Conservation (phyloP, 2,888 invertebrate species). For the Heliconius sara region DNA sequence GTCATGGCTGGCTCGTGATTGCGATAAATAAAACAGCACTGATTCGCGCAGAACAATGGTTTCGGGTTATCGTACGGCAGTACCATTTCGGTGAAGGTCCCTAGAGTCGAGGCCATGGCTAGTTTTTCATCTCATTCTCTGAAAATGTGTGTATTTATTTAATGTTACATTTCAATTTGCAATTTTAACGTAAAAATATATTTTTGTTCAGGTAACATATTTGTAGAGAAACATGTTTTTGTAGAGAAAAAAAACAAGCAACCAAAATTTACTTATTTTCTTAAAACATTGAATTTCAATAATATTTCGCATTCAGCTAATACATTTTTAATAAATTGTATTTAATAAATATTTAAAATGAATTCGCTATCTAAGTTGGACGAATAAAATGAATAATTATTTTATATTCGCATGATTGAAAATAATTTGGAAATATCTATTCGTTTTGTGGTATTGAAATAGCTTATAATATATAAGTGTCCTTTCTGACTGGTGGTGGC, state of each 20-base stretch:
- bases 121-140: slow-evolving; percentile 39
- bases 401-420: neutral
- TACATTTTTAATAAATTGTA: slow-evolving; percentile 21
- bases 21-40: slow-evolving; percentile 75
- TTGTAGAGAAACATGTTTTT: neutral
- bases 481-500: too few relatives aligned
- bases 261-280: neutral
- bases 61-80: slow-evolving; percentile 73
- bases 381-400: neutral
- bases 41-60: slow-evolving; percentile 75
- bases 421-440: neutral
- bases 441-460: neutral
- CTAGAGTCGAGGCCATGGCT: slow-evolving; percentile 69
- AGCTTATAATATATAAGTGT: too few relatives aligned
- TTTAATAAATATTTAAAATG: slow-evolving; percentile 16
- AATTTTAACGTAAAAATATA: neutral
- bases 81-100: slow-evolving; percentile 82
- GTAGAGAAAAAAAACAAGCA: neutral
- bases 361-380: slow-evolving; percentile 7
- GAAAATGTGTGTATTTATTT: neutral
- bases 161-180: neutral
- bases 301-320: slow-evolving; percentile 12
- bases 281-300: slow-evolving; percentile 25
- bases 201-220: neutral
- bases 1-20: slow-evolving; percentile 73